These are phyloP conservation scores for Turnix velox DNA, from an alignment of 2,113 vertebrate species.

Conservation along the genomic window DNA sequence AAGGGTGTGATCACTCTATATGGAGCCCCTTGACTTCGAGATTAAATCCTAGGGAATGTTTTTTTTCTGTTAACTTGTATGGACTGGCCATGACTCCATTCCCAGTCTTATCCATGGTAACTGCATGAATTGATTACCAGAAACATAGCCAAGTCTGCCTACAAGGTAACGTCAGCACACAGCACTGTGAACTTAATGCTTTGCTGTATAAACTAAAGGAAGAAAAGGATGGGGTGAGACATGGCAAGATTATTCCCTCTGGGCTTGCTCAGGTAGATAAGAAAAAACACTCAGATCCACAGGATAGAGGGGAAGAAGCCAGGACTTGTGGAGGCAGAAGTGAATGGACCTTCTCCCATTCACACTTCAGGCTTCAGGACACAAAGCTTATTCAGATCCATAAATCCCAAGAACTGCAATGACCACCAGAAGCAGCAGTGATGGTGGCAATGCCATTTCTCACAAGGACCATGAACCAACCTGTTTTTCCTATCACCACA, in stretches of 20 bases:
- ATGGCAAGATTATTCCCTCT: not conserved
- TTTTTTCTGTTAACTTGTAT: not conserved
- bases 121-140: not conserved
- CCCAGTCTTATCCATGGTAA: not conserved
- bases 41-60: not conserved
- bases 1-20: not conserved
- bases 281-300: fast-evolving
- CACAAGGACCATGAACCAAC: not conserved
- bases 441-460: not conserved
- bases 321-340: not conserved
- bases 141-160: not conserved
- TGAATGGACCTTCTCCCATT: not conserved
- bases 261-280: not conserved
- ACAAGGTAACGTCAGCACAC: not conserved
- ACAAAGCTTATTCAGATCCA: not conserved
- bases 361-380: not conserved
- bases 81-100: not conserved
- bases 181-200: not conserved
- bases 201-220: not conserved
- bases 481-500: not conserved
- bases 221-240: not conserved
- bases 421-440: not conserved
- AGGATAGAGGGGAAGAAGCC: fast-evolving
- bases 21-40: not conserved
- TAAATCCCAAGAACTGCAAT: not conserved